Evolutionary conservation across 2,888 invertebrate genomes (phyloP).

Genomic region (Drosophila prolongata): DNA sequence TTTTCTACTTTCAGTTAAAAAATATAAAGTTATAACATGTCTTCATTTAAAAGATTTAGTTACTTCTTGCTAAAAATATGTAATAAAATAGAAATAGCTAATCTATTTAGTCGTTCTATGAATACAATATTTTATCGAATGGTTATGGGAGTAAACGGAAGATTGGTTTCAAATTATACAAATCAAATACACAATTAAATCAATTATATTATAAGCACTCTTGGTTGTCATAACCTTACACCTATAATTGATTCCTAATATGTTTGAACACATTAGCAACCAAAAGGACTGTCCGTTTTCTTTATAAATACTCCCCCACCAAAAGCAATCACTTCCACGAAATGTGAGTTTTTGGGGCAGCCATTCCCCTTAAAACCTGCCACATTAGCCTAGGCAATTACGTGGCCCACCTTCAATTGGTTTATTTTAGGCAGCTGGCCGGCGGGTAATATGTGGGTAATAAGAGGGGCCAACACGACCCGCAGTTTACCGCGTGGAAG

Average conservation of each 20-base stretch:
- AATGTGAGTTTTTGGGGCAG: constrained; percentile 1
- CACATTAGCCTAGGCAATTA: constrained; percentile 48
- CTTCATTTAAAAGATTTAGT: too few relatives aligned
- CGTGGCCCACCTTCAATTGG: constrained; percentile 16
- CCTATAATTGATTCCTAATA: background rate
- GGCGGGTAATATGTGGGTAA: constrained; percentile 20
- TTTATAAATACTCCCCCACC: background rate
- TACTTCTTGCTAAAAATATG: too few relatives aligned
- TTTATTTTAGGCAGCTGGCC: constrained; percentile 31
- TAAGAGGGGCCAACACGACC: background rate
- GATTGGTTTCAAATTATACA: too few relatives aligned
- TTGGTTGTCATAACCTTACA: background rate
- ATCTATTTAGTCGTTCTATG: too few relatives aligned
- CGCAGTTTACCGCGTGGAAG: constrained; percentile 18
- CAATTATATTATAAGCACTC: too few relatives aligned
- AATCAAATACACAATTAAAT: too few relatives aligned
- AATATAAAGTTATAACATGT: too few relatives aligned
- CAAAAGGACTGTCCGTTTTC: too few relatives aligned
- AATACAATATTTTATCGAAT: too few relatives aligned
- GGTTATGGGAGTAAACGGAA: too few relatives aligned
- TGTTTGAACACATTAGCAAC: constrained; percentile 5
- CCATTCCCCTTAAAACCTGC: background rate
- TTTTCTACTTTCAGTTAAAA: too few relatives aligned
- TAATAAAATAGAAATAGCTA: too few relatives aligned
- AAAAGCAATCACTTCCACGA: constrained; percentile 16